Base-by-base conservation (phyloP, 2,888 invertebrate genomes). In the Philonicus albiceps region DNA sequence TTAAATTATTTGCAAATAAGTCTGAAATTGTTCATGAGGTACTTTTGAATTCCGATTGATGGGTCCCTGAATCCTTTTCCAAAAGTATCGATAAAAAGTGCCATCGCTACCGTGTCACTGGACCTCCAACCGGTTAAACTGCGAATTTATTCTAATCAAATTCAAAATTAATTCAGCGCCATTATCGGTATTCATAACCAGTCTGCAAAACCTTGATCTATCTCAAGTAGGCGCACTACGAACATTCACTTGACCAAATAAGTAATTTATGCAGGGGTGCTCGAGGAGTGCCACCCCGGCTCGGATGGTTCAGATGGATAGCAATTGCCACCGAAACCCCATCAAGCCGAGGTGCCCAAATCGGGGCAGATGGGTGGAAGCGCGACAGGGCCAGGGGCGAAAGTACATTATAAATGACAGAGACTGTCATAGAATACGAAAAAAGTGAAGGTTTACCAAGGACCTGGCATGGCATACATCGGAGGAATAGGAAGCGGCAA, bases 161-260 rank as follows among this genome's bases (percentile, higher is more conserved):
- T 84, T 84, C 84, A 73, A 84, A 84, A 84, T 84, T 84, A 84
- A 84, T 84, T 84, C 84, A 84, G 40, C 84, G 31, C 73, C 22
- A 43, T 73, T 84, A 87, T 87, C 86, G 85, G 84, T 86, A 87
- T 87, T 87, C 87, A 87, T 86, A 86, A 84, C 86, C 85, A 83
- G 75, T 85, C 86, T 49, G 80, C 75, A 73, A 64, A 55, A 86
- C 76, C 86, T 86, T 87, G 87, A 87, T 86, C 87, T 87, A 87
- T 86, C 87, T 74, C 87, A 87, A 83, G 85, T 86, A 84, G 84
- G 85, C 80, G 81, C 87, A 86, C 86, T 87, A 85, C 85, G 81
- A 86, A 87, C 87, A 87, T 87, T 87, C 85, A 87, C 87, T 87
- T 87, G 87, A 87, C 87, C 87, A 87, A 87, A 86, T 87, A 86